These are phyloP conservation scores for Euplexia lucipara DNA, from an alignment of 2,888 invertebrate species.

Conservation along the genomic window DNA sequence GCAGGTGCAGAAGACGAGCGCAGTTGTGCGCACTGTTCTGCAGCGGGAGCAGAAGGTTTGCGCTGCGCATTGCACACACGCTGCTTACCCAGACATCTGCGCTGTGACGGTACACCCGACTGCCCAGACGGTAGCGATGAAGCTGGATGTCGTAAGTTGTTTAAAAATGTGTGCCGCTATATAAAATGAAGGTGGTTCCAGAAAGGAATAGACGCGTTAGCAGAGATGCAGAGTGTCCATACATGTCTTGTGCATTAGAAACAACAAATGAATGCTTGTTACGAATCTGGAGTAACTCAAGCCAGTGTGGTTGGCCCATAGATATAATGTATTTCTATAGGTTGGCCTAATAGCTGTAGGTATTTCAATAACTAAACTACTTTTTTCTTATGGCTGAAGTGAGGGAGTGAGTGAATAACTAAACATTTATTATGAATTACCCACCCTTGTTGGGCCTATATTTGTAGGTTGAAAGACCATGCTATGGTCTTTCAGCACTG, in stretches of 20 bases:
- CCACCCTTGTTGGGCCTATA: no score
- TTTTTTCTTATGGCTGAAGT: no score
- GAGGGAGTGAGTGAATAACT: no score
- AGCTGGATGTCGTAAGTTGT: slow-evolving; percentile 94
- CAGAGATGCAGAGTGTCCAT: no score
- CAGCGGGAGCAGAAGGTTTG: slow-evolving; percentile 91
- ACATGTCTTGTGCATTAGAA: no score
- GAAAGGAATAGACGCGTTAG: not conserved
- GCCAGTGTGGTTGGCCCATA: not conserved
- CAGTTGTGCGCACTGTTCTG: slow-evolving; percentile 94
- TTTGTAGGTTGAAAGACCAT: no score
- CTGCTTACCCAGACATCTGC: slow-evolving; percentile 93
- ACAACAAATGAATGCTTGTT: slow-evolving; percentile 6
- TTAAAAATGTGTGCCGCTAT: not conserved
- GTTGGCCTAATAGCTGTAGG: no score
- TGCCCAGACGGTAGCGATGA: slow-evolving; percentile 97
- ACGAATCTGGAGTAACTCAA: not conserved
- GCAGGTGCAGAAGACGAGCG: slow-evolving; percentile 96
- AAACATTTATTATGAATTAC: no score
- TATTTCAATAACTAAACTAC: no score
- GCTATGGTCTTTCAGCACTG: no score
- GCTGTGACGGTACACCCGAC: slow-evolving; percentile 96
- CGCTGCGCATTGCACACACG: slow-evolving; percentile 95
- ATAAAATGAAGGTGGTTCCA: not conserved
- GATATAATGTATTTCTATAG: no score